These are phyloP conservation scores for Oscheius sp. DNA, from an alignment of 2,888 invertebrate species.

Conservation along the genomic window DNA sequence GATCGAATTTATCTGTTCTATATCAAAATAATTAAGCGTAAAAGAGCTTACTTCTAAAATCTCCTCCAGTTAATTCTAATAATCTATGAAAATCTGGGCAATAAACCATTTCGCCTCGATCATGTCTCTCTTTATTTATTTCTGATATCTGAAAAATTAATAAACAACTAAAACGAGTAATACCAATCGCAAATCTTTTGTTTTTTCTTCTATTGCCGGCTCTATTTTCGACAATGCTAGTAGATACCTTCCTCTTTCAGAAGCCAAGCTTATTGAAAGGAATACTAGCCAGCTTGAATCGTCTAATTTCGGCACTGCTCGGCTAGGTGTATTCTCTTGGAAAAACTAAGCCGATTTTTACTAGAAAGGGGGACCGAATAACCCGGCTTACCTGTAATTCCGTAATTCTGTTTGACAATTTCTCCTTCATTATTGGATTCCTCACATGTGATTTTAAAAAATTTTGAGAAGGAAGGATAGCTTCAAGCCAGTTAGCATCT, in stretches of 20 bases:
- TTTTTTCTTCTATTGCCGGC: background rate
- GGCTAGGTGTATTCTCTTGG: background rate
- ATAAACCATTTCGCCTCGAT: conserved; percentile 52
- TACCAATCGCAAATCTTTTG: too few species aligned
- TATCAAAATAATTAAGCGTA: conserved; percentile 2
- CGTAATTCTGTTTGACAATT: conserved; percentile 2
- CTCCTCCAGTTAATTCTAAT: conserved; percentile 44
- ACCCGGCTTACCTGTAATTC: conserved; percentile 17
- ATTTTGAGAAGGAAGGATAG: conserved; percentile 8
- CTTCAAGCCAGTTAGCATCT: background rate
- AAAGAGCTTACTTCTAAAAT: conserved; percentile 41
- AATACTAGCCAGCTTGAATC: conserved; percentile 19
- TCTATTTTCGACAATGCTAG: background rate
- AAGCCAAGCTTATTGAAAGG: background rate
- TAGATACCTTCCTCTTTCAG: conserved; percentile 9
- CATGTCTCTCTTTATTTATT: conserved; percentile 27
- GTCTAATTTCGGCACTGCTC: background rate
- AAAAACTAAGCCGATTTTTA: background rate
- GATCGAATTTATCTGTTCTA: conserved; percentile 41
- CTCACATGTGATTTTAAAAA: conserved; percentile 9
- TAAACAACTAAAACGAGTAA: background rate
- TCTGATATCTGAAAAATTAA: conserved; percentile 30
- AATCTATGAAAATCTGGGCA: conserved; percentile 43
- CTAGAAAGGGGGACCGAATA: background rate
- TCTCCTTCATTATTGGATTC: background rate